Percentiles rank a stretch among this genome's conserved stretches.
These are phyloP conservation scores for Xanthostigma xanthostigma DNA, from an alignment of 2,888 invertebrate genomes.

Conservation along the genomic window DNA sequence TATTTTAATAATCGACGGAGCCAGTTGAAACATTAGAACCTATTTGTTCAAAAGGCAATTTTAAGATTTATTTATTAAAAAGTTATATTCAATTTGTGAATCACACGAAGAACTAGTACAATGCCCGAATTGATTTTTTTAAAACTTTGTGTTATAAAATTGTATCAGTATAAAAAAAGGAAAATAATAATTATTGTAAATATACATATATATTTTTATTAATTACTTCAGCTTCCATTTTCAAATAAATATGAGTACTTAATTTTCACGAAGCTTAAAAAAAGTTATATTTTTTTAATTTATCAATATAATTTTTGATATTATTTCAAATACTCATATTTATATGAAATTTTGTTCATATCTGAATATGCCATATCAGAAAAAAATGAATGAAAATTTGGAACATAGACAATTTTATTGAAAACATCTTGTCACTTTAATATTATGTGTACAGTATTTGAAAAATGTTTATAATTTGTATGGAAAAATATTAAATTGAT, in stretches of 20 bases:
- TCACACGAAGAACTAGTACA: constrained; percentile 19
- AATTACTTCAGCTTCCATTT: constrained; percentile 4
- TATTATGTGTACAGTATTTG: constrained; percentile 61
- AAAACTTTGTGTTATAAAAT: constrained; percentile 12
- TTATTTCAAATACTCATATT: no score
- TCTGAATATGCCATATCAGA: constrained; percentile 32
- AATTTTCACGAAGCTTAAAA: neutral
- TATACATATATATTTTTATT: constrained; percentile 15
- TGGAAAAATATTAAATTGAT: constrained; percentile 34
- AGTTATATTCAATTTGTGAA: constrained; percentile 11
- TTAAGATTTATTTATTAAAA: constrained; percentile 12
- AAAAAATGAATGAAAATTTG: constrained; percentile 21
- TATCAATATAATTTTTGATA: neutral
- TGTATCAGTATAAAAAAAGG: constrained; percentile 25
- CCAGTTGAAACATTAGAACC: constrained; percentile 1
- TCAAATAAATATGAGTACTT: neutral
- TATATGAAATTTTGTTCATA: constrained; percentile 21
- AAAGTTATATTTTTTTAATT: neutral
- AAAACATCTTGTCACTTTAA: constrained; percentile 10
- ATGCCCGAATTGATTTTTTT: constrained; percentile 10
- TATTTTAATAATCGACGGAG: neutral
- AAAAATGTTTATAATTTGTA: constrained; percentile 70
- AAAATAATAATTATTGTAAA: constrained; percentile 18
- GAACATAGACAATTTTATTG: constrained; percentile 2
- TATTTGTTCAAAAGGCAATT: constrained; percentile 9